Percentiles rank a stretch among this genome's conserved stretches.
Evolutionary conservation across 2,888 invertebrate genomes (phyloP).

Genomic region (Polydrusus cervinus): DNA sequence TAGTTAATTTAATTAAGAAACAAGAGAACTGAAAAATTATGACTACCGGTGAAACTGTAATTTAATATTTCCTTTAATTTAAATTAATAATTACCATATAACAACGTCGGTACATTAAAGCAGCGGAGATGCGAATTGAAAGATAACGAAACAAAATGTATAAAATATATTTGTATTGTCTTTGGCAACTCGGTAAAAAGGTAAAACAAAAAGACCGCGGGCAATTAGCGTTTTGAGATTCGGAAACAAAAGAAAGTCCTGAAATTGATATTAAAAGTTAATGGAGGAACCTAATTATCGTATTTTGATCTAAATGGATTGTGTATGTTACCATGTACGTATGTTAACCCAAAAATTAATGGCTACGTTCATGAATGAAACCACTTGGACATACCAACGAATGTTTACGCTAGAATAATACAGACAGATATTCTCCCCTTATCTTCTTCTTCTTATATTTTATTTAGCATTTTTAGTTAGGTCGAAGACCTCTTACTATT

Average conservation of each 20-base stretch:
- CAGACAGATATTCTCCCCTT: too few species aligned
- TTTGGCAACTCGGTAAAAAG: conserved; percentile 20
- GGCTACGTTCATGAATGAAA: too few species aligned
- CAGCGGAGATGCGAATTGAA: conserved; percentile 11
- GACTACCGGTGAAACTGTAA: conserved; percentile 41
- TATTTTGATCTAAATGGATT: conserved; percentile 14
- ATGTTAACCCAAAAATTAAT: not conserved
- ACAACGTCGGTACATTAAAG: conserved; percentile 37
- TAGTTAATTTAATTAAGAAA: conserved; percentile 32
- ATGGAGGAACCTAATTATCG: conserved; percentile 1
- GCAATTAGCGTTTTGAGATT: conserved; percentile 21
- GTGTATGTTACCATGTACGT: not conserved
- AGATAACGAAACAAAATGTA: conserved; percentile 32
- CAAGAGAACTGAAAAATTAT: conserved; percentile 32
- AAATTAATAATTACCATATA: conserved; percentile 43
- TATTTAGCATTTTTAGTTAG: too few species aligned
- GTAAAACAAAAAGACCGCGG: conserved; percentile 12
- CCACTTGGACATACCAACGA: too few species aligned
- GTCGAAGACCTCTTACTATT: too few species aligned
- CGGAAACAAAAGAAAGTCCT: conserved; percentile 2
- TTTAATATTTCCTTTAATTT: conserved; percentile 44
- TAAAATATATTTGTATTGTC: conserved; percentile 34
- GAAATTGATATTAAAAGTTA: conserved; percentile 12
- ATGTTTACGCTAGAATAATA: too few species aligned
- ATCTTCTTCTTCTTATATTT: too few species aligned